Evolutionary conservation across 2,797 vertebrate species (phyloP).

Genomic region (Falco cherrug): DNA sequence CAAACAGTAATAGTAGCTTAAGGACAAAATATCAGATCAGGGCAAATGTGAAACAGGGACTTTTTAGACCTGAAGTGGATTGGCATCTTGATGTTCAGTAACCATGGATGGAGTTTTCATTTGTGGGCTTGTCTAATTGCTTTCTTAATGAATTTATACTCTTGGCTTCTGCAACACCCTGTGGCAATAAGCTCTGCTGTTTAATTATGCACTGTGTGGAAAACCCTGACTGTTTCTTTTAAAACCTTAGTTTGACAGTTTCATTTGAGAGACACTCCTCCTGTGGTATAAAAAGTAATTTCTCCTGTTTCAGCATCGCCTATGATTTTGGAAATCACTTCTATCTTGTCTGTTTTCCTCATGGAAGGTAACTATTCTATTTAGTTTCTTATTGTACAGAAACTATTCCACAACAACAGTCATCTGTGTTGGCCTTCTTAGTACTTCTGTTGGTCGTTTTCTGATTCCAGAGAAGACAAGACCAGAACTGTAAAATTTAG

Average conservation of each 20-base stretch:
- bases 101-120: not conserved
- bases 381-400: not conserved
- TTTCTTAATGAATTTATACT: conserved; percentile 21
- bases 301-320: not conserved
- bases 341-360: not conserved
- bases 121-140: conserved; percentile 18
- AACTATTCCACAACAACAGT: not conserved
- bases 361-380: not conserved
- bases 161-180: not conserved
- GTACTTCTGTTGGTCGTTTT: not conserved
- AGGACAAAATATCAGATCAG: not conserved
- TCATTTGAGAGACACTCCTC: not conserved
- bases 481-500: not conserved
- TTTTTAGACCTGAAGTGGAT: not conserved
- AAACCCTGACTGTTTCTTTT: conserved; percentile 12
- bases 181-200: not conserved
- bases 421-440: not conserved
- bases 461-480: not conserved
- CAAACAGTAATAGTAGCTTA: not conserved
- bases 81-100: not conserved
- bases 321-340: not conserved
- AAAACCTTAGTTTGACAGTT: not conserved
- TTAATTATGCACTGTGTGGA: not conserved
- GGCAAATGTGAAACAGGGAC: not conserved
- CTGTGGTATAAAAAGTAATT: not conserved